Percentiles rank a stretch among this genome's conserved stretches.
phyloP scores from a whole-genome alignment of 2,113 vertebrate genomes.

The Anolis carolinensis region DNA sequence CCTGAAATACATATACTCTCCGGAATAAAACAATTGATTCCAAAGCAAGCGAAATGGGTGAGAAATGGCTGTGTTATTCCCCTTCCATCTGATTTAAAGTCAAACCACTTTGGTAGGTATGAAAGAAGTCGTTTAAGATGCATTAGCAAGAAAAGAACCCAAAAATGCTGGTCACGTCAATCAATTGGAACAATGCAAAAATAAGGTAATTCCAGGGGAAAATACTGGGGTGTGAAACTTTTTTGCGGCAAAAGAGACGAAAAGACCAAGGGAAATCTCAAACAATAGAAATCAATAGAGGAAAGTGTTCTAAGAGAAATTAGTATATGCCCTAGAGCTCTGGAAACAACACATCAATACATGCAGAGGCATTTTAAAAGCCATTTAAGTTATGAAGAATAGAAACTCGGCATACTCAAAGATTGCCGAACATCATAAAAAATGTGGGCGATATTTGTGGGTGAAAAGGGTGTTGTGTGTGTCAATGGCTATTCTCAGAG shows the following conservation, averaged over 20 bases:
- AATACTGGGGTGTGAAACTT: slow-evolving; percentile 56
- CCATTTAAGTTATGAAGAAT: slow-evolving; percentile 33
- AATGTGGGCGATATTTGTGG: background rate
- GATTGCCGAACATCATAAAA: background rate
- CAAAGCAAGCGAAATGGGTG: background rate
- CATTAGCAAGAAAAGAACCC: background rate
- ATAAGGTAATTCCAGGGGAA: slow-evolving; percentile 54
- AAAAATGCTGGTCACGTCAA: background rate
- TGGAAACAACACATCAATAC: slow-evolving; percentile 40
- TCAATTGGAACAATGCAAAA: background rate
- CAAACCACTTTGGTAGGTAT: background rate
- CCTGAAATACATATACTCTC: background rate
- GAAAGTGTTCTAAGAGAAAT: slow-evolving; percentile 61
- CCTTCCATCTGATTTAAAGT: background rate
- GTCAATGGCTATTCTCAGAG: background rate
- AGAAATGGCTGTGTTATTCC: background rate
- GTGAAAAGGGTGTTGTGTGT: no score
- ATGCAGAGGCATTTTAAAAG: slow-evolving; percentile 20
- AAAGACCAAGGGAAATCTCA: slow-evolving; percentile 38
- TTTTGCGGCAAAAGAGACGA: slow-evolving; percentile 42
- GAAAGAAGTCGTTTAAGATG: background rate
- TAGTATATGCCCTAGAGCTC: slow-evolving; percentile 51
- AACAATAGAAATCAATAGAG: slow-evolving; percentile 58
- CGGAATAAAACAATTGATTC: background rate
- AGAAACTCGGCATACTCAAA: background rate